Percentiles rank a stretch among this genome's conserved stretches.
phyloP scores from a whole-genome alignment of 2,113 vertebrate species.

The Brachyhypopomus occidentalis region DNA sequence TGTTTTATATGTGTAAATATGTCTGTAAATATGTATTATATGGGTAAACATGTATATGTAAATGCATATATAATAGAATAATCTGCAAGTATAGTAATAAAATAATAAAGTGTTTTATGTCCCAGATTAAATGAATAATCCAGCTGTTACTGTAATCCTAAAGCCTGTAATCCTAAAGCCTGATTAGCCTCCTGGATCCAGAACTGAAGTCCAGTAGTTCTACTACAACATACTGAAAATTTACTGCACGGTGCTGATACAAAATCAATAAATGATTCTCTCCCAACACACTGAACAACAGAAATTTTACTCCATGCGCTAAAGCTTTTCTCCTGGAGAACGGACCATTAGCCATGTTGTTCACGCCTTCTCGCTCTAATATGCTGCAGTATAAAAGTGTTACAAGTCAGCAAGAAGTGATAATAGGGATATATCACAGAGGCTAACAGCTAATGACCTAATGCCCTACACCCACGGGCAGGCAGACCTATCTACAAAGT shows the following conservation, averaged over 20 bases:
- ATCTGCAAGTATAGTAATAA: too few species aligned
- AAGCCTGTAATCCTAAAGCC: too few species aligned
- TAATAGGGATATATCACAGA: neutral
- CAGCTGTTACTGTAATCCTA: too few species aligned
- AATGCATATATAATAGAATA: too few species aligned
- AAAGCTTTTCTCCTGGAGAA: neutral
- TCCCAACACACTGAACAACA: constrained; percentile 8
- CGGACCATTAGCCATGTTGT: neutral
- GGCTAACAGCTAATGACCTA: neutral
- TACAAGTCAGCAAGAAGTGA: neutral
- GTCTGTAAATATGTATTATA: too few species aligned
- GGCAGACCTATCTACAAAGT: too few species aligned
- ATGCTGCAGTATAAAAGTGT: neutral
- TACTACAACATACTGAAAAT: neutral
- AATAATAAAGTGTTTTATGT: too few species aligned
- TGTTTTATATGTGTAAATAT: too few species aligned
- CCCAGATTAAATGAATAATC: too few species aligned
- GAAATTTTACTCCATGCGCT: neutral
- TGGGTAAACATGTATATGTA: too few species aligned
- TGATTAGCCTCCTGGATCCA: neutral
- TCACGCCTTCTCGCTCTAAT: neutral
- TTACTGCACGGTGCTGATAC: neutral
- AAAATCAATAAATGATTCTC: neutral
- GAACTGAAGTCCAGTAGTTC: constrained; percentile 3
- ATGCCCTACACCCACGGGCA: neutral